Conservation (phyloP, 35 echinoderm and acorn worm species). For the Acanthaster planci region DNA sequence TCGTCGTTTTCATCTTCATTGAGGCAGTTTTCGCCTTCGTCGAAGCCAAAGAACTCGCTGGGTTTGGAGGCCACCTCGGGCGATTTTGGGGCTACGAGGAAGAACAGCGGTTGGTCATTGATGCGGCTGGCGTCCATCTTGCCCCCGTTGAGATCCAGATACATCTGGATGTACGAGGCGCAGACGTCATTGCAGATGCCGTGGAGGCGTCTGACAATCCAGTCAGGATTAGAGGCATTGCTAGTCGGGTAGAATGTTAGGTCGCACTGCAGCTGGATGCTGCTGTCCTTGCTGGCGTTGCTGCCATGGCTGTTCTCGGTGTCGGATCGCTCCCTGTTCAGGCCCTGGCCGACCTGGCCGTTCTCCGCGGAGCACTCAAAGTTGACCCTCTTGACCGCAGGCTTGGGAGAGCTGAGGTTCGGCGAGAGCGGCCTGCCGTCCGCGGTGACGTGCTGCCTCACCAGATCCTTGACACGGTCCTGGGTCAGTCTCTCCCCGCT, state of each 20-base stretch:
- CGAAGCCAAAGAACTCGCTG: constrained; percentile 41
- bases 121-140: constrained; percentile 33
- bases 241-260: constrained; percentile 72
- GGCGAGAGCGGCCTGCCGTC: background rate
- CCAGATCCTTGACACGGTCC: constrained; percentile 63
- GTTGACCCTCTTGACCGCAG: constrained; percentile 2
- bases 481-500: constrained; percentile 57
- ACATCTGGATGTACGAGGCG: constrained; percentile 85
- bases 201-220: constrained; percentile 83
- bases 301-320: constrained; percentile 66
- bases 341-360: background rate
- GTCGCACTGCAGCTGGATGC: constrained; percentile 66
- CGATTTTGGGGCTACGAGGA: constrained; percentile 83
- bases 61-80: constrained; percentile 42
- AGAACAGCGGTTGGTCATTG: constrained; percentile 84
- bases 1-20: constrained; percentile 33
- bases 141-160: constrained; percentile 38
- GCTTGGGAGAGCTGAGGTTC: too few relatives aligned
- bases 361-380: background rate
- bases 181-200: constrained; percentile 93
- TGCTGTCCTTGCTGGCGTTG: constrained; percentile 35
- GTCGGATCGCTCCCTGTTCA: constrained; percentile 40
- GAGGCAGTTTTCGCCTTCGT: constrained; percentile 36
- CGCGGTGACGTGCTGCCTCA: constrained; percentile 27
- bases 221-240: constrained; percentile 46